Conservation (phyloP, 2,113 vertebrate species). For the Carassius auratus region DNA sequence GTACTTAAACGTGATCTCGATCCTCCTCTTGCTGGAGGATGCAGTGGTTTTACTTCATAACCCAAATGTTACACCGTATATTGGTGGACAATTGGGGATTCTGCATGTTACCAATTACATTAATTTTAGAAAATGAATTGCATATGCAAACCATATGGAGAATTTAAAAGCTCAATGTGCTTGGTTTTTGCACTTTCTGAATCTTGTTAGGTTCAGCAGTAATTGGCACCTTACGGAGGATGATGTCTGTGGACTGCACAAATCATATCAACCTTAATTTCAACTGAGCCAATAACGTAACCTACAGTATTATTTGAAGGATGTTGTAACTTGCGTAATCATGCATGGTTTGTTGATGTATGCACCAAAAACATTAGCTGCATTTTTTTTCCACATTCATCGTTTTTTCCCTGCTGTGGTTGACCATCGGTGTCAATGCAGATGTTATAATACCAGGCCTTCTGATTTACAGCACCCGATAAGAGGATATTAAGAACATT, state of each 20-base stretch:
- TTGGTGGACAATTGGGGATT: not conserved
- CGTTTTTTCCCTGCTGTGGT: not conserved
- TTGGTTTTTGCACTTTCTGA: not conserved
- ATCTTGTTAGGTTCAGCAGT: not conserved
- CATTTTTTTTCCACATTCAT: no score
- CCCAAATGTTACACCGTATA: not conserved
- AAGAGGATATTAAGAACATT: not conserved
- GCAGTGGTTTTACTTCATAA: not conserved
- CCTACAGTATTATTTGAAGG: no score
- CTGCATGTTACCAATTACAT: not conserved
- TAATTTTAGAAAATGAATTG: not conserved
- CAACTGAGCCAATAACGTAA: no score
- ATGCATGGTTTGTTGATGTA: no score
- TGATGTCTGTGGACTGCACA: not conserved
- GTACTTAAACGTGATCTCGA: no score
- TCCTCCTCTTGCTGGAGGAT: no score
- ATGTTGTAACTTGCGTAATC: no score
- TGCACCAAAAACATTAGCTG: no score
- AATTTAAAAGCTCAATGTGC: not conserved
- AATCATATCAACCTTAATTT: not conserved
- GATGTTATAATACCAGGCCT: not conserved
- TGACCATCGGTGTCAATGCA: not conserved
- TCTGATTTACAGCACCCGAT: not conserved
- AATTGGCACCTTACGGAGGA: not conserved
- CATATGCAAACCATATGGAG: not conserved